Evolutionary conservation across 2,888 invertebrate genomes (phyloP).

Genomic region (Pherbina coryleti): DNA sequence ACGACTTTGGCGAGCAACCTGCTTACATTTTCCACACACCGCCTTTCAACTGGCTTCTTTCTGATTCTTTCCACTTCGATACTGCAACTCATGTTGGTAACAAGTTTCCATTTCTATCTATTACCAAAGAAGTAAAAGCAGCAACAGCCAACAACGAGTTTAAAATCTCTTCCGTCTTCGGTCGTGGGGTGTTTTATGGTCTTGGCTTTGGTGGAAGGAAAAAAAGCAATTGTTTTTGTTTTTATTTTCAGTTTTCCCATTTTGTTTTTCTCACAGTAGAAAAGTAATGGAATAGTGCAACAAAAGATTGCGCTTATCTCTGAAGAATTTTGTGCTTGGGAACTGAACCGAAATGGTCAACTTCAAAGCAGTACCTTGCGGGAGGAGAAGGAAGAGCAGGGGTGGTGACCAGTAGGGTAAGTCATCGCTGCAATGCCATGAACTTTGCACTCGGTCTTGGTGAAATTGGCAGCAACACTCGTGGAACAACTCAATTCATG

Average conservation of each 20-base stretch:
- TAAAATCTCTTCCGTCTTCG: slow-evolving; percentile 31
- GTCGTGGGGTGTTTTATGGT: slow-evolving; percentile 28
- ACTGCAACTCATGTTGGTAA: slow-evolving; percentile 17
- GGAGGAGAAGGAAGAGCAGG: too few relatives aligned
- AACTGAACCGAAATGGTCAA: slow-evolving; percentile 13
- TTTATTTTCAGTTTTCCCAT: not conserved
- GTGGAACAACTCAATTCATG: slow-evolving; percentile 21
- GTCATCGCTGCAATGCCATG: not conserved
- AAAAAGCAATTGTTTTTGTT: not conserved
- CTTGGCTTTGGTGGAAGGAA: not conserved
- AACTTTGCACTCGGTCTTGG: slow-evolving; percentile 10
- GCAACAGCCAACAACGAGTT: slow-evolving; percentile 22
- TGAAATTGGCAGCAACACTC: slow-evolving; percentile 15
- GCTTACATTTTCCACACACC: not conserved
- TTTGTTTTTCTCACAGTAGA: not conserved
- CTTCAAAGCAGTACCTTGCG: not conserved
- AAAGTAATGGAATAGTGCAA: slow-evolving; percentile 29
- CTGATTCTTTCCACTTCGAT: not conserved
- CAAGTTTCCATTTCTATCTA: slow-evolving; percentile 31
- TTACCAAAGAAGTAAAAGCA: slow-evolving; percentile 11
- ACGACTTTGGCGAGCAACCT: not conserved
- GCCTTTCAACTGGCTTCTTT: not conserved
- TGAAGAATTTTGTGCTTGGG: slow-evolving; percentile 3
- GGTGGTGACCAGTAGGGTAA: not conserved
- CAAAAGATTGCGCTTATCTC: slow-evolving; percentile 30